Evolutionary conservation across 2,888 invertebrate species (phyloP).

Genomic region (Prosapia bicincta): DNA sequence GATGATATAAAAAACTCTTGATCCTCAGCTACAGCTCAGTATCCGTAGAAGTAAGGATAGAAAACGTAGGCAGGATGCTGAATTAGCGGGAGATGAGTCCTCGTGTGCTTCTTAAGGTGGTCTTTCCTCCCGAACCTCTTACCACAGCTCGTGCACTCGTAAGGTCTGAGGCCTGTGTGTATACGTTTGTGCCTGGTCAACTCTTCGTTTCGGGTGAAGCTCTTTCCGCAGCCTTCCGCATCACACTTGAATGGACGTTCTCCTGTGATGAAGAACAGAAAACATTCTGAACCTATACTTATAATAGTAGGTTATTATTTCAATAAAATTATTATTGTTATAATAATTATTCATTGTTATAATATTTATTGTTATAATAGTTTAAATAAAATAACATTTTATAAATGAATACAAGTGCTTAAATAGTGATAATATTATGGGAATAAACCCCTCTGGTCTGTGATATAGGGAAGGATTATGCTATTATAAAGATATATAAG

Average conservation of each 20-base stretch:
- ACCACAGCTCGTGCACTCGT: constrained; percentile 81
- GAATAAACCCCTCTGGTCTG: no score
- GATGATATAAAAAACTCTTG: not conserved
- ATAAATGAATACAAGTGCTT: no score
- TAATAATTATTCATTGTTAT: no score
- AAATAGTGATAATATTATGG: no score
- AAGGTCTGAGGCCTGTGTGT: constrained; percentile 82
- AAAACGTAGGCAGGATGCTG: constrained; percentile 31
- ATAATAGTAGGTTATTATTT: no score
- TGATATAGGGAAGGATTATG: no score
- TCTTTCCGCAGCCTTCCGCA: constrained; percentile 79
- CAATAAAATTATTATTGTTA: no score
- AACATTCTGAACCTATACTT: no score
- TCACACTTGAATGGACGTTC: constrained; percentile 88
- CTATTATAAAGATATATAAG: no score
- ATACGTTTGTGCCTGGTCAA: constrained; percentile 88
- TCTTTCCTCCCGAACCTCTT: constrained; percentile 93
- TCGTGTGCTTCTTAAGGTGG: constrained; percentile 88
- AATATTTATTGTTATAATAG: no score
- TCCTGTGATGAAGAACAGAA: no score
- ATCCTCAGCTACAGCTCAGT: constrained; percentile 11
- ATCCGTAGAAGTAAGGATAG: constrained; percentile 36
- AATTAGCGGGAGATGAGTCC: constrained; percentile 35
- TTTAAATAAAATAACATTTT: no score
- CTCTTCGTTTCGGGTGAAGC: constrained; percentile 89